A percentile compares a stretch with the other conserved stretches of the same genome.
phyloP scores from a whole-genome alignment of 2,113 vertebrate species.

The Pseudonaja textilis region DNA sequence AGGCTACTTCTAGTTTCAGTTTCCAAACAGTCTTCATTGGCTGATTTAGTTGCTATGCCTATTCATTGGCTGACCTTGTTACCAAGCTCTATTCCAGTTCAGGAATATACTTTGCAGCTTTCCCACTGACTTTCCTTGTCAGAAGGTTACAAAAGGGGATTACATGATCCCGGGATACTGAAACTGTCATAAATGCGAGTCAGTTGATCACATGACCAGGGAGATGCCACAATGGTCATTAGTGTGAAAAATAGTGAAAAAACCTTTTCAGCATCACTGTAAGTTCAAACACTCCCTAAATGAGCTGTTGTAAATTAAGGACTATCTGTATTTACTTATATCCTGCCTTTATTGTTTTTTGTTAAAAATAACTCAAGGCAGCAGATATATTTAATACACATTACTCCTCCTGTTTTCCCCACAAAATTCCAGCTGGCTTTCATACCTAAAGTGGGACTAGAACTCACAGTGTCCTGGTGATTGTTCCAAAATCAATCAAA shows the following conservation, averaged over 20 bases:
- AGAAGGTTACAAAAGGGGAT: neutral
- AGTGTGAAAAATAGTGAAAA: neutral
- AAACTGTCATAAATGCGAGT: neutral
- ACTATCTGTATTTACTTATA: neutral
- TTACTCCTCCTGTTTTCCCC: neutral
- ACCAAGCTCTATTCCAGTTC: too few species aligned
- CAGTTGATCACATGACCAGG: neutral
- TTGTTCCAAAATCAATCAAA: too few species aligned
- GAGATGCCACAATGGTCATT: too few species aligned
- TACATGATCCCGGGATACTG: neutral
- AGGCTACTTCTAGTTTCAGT: too few species aligned
- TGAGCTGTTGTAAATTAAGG: neutral
- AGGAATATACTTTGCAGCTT: too few species aligned
- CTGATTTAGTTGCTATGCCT: too few species aligned
- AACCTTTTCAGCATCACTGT: neutral
- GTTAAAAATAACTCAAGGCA: neutral
- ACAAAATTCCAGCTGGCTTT: neutral
- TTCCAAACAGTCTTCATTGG: too few species aligned
- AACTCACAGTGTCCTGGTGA: neutral
- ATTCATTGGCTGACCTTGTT: too few species aligned
- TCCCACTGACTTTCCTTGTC: neutral
- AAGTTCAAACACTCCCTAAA: neutral
- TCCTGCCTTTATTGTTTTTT: neutral
- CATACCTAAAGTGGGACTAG: too few species aligned
- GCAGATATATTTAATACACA: too few species aligned